Percentiles rank a stretch among this genome's conserved stretches.
Conservation (phyloP, 64 coral and sea anemone genomes). For the Cladopsammia gracilis region DNA sequence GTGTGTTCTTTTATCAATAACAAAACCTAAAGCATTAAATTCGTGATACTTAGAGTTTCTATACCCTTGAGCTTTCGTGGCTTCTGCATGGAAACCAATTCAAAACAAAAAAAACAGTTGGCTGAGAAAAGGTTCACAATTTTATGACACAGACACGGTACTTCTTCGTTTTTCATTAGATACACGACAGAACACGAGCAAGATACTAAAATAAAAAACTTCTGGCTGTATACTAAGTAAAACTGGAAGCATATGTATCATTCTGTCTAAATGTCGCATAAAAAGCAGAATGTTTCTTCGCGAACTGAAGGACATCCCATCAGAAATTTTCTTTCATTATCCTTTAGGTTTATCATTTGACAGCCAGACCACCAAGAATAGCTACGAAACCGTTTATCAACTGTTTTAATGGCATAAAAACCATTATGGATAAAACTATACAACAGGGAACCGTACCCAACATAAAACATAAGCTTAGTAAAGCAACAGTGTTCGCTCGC, state of each 20-base stretch:
- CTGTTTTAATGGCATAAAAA: constrained; percentile 17
- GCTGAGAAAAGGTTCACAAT: constrained; percentile 38
- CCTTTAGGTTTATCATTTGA: constrained; percentile 30
- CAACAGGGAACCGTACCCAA: background rate
- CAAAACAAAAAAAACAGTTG: constrained; percentile 59
- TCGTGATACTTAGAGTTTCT: background rate
- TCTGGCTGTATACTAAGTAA: background rate
- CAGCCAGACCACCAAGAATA: constrained; percentile 1
- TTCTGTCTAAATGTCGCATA: background rate
- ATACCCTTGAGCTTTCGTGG: constrained; percentile 24
- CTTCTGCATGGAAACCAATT: constrained; percentile 63
- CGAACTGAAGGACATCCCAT: constrained; percentile 1
- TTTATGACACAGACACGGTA: background rate
- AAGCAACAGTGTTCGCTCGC: constrained; percentile 7
- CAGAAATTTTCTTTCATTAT: constrained; percentile 36
- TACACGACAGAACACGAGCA: background rate
- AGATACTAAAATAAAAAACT: background rate
- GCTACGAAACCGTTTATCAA: constrained; percentile 5
- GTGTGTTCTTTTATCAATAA: background rate
- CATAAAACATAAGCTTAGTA: constrained; percentile 33
- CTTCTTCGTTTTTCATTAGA: background rate
- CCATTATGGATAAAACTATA: constrained; percentile 34
- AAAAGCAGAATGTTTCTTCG: constrained; percentile 25
- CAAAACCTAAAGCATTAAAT: constrained; percentile 9
- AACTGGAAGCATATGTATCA: constrained; percentile 34